These are phyloP conservation scores for Caenorhabditis sp. DNA, from an alignment of 2,888 invertebrate genomes.

Conservation along the genomic window DNA sequence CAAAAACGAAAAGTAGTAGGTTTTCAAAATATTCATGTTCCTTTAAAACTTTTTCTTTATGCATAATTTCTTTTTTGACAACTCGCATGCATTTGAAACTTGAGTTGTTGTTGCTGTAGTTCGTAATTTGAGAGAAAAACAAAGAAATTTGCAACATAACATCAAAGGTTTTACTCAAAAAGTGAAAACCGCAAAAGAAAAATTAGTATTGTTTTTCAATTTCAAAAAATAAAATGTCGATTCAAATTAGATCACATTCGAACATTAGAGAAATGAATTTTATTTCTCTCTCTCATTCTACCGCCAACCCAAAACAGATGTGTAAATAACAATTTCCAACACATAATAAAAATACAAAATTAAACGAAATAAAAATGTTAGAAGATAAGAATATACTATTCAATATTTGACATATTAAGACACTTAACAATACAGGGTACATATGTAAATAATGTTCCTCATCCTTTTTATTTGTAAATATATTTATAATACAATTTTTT, in stretches of 20 bases:
- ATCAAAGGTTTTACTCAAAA: background rate
- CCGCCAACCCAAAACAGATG: background rate
- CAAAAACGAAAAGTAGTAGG: constrained; percentile 5
- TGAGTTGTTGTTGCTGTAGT: background rate
- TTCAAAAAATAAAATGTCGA: background rate
- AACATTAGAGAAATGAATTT: constrained; percentile 1
- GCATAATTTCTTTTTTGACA: background rate
- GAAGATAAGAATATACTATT: background rate
- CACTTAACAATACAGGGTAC: background rate
- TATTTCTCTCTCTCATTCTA: background rate
- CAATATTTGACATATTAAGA: background rate
- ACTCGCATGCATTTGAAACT: background rate
- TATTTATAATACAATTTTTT: background rate
- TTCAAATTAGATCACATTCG: background rate
- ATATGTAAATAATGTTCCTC: constrained; percentile 1
- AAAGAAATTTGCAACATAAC: background rate
- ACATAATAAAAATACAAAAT: background rate
- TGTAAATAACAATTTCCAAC: background rate
- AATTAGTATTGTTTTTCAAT: background rate
- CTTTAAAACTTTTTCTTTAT: constrained; percentile 15
- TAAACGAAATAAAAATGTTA: background rate
- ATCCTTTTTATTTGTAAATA: background rate
- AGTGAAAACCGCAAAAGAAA: background rate
- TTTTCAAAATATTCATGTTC: constrained; percentile 25
- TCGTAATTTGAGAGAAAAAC: background rate